Base-by-base conservation (phyloP, 2,113 vertebrate genomes). In the Columba livia region DNA sequence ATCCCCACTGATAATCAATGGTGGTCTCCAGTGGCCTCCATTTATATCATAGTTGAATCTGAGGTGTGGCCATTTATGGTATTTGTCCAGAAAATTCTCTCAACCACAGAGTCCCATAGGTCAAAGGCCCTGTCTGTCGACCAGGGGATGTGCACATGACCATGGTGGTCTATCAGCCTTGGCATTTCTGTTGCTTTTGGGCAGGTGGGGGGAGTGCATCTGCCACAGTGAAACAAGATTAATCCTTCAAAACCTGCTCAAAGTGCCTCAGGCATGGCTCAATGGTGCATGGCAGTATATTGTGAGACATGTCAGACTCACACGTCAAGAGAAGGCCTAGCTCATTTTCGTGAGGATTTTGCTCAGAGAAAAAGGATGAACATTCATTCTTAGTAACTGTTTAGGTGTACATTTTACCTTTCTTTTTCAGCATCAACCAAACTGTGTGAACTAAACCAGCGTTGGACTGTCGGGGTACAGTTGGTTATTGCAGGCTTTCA, bases 261-360 rank as follows among this genome's bases (percentile, higher is more conserved):
- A 47, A 29, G 21, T 40, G 48, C 44, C 42, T 74, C 58, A 77
- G 28, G 12, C 1, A 1, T 15, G 77, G 62, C 19, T 66, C 4
- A 14, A 4, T 1, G 1, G 32, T 26, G 66, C 0, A 0, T 21
- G 23, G 48, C 31, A 1, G 1, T 14, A 36, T 34, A 13, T 12
- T 54, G 26, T 9, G 40, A 70, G 58, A 61, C 9, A 8, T 26
- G 32, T 47, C 18, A 80, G 40, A 10, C 12, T 93, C 21, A 19
- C 5, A 5, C 2, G 5, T 2, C 4, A 23, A 19, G 8, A n/a
- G 8, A 79, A 58, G 12, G 7, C 6, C 5, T 23, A 51, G 3
- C 5, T 7, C 29, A 32, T 48, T 38, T 50, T 65, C 24, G 42
- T 42, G 6, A 66, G 11, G 6, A 9, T 11, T 47, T 47, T 47